These are phyloP conservation scores for Hyles euphorbiae DNA, from an alignment of 1,140 invertebrate species.

Conservation along the genomic window DNA sequence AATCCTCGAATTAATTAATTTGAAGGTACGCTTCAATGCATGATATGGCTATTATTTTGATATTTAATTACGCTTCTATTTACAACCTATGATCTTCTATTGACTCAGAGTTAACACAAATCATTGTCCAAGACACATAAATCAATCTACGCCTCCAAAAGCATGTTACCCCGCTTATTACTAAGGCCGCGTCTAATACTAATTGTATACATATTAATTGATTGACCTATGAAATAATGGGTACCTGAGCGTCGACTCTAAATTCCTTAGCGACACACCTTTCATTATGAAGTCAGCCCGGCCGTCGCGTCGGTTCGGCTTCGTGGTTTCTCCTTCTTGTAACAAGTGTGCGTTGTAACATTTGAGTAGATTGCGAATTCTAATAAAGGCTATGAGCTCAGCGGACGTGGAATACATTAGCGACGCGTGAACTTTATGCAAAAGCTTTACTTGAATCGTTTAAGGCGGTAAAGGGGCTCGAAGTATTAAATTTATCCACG, in stretches of 20 bases:
- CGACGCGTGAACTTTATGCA: conserved; percentile 66
- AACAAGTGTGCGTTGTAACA: conserved; percentile 44
- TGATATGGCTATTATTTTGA: no score
- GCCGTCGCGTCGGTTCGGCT: conserved; percentile 37
- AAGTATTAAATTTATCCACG: conserved; percentile 35
- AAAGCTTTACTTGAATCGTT: conserved; percentile 39
- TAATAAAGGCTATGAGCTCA: conserved; percentile 71
- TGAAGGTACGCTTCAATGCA: no score
- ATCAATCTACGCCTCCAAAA: no score
- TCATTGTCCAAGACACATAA: no score
- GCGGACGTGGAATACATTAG: conserved; percentile 68
- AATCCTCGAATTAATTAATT: no score
- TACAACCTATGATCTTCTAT: no score
- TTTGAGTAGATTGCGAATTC: conserved; percentile 63
- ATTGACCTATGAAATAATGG: conserved; percentile 4
- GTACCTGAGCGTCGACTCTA: conserved; percentile 3
- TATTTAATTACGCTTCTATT: no score
- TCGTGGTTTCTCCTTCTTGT: conserved; percentile 33
- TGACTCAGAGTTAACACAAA: no score
- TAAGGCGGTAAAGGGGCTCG: conserved; percentile 26
- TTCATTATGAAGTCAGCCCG: conserved; percentile 64
- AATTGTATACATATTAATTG: not conserved
- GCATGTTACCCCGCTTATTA: no score
- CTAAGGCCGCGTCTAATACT: no score
- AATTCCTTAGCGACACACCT: conserved; percentile 63